phyloP scores from a whole-genome alignment of 2,797 vertebrate species.

The Spinus pinus region DNA sequence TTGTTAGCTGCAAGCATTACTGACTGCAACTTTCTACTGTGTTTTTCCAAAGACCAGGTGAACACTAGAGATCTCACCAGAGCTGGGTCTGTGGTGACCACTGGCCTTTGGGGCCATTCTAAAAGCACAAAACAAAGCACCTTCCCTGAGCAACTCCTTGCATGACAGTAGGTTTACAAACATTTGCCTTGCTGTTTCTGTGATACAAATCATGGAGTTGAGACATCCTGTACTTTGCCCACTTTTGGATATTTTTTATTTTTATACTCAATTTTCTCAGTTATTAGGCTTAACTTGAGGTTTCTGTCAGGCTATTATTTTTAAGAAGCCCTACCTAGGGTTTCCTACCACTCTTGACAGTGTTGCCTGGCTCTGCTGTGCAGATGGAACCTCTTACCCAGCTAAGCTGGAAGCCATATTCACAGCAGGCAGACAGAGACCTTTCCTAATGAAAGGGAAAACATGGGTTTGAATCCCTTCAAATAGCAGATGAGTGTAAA shows the following conservation, averaged over 20 bases:
- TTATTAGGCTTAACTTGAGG: background rate
- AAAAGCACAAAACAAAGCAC: background rate
- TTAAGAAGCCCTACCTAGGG: background rate
- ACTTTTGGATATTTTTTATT: background rate
- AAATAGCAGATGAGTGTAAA: background rate
- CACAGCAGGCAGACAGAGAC: background rate
- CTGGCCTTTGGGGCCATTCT: background rate
- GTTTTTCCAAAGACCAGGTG: background rate
- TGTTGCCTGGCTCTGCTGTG: background rate
- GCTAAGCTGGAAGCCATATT: background rate
- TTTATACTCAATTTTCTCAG: background rate
- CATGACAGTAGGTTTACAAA: background rate
- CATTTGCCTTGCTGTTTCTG: background rate
- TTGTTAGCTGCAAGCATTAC: background rate
- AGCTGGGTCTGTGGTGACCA: background rate
- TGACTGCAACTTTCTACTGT: background rate
- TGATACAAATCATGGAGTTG: background rate
- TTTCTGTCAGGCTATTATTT: background rate
- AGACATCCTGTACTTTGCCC: background rate
- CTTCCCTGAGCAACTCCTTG: background rate
- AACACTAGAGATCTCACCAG: background rate
- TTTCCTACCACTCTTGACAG: background rate
- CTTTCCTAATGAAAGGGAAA: background rate
- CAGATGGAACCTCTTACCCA: background rate
- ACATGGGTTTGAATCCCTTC: background rate